A percentile compares a stretch with the other conserved stretches of the same genome.
Evolutionary conservation across 2,113 vertebrate genomes (phyloP).

Genomic region (Urocynchramus pylzowi): DNA sequence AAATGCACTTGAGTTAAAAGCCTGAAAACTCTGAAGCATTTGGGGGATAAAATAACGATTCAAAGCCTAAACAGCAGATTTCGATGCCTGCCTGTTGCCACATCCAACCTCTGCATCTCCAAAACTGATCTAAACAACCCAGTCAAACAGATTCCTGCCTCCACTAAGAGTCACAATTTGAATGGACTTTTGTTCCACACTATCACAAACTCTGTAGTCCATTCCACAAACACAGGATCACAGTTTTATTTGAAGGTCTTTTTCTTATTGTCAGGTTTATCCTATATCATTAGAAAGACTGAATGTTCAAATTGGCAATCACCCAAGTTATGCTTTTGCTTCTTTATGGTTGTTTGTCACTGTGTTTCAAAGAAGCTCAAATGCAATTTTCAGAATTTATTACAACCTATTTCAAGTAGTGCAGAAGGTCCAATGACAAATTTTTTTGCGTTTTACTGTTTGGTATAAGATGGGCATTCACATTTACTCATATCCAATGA

Average conservation of each 20-base stretch:
- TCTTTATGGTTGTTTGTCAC: constrained; percentile 33
- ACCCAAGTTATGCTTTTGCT: constrained; percentile 32
- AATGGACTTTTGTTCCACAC: background rate
- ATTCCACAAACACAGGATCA: background rate
- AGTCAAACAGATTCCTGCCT: background rate
- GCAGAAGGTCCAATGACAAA: constrained; percentile 18
- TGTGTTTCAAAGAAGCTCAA: constrained; percentile 47
- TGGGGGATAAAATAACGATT: background rate
- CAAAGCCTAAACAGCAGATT: background rate
- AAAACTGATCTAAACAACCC: background rate
- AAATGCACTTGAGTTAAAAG: background rate
- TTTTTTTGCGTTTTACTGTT: constrained; percentile 53
- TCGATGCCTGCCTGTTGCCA: background rate
- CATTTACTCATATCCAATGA: constrained; percentile 69
- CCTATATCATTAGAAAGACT: background rate
- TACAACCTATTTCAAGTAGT: constrained; percentile 54
- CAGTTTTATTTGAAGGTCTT: background rate
- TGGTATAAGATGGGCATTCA: constrained; percentile 58
- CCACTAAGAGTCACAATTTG: background rate
- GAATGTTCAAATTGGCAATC: background rate
- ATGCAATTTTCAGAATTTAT: constrained; percentile 57
- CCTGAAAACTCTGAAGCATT: background rate
- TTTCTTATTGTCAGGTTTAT: background rate
- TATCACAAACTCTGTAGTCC: background rate
- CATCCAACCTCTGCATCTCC: background rate